Evolutionary conservation across 2,113 vertebrate species (phyloP).

Genomic region (Pomatostomus ruficeps): DNA sequence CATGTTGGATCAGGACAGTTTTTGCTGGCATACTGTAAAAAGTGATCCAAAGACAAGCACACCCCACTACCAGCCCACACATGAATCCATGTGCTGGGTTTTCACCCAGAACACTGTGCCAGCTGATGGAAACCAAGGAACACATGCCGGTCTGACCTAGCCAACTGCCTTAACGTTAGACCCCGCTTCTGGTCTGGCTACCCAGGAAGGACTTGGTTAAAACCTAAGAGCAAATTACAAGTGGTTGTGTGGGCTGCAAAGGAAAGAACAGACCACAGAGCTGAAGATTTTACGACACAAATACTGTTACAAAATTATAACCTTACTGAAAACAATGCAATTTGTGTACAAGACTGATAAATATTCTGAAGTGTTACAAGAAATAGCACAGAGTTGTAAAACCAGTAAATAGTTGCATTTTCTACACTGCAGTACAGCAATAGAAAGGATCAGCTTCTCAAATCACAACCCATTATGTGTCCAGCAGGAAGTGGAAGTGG

Average conservation of each 20-base stretch:
- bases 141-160: neutral
- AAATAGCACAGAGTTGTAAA: conserved; percentile 40
- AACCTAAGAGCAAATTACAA: neutral
- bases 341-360: conserved; percentile 4
- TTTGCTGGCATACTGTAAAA: neutral
- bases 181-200: neutral
- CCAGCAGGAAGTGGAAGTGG: neutral
- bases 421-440: neutral
- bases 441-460: neutral
- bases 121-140: neutral
- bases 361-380: conserved; percentile 26
- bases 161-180: neutral
- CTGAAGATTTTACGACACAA: neutral
- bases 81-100: neutral
- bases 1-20: neutral
- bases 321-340: neutral
- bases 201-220: neutral
- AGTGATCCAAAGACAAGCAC: neutral
- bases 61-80: neutral
- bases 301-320: neutral
- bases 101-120: neutral
- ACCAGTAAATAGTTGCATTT: conserved; percentile 15
- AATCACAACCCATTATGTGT: neutral
- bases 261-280: neutral
- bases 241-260: neutral